Evolutionary conservation across 2,113 vertebrate genomes (phyloP).

Genomic region (Empidonax alnorum): DNA sequence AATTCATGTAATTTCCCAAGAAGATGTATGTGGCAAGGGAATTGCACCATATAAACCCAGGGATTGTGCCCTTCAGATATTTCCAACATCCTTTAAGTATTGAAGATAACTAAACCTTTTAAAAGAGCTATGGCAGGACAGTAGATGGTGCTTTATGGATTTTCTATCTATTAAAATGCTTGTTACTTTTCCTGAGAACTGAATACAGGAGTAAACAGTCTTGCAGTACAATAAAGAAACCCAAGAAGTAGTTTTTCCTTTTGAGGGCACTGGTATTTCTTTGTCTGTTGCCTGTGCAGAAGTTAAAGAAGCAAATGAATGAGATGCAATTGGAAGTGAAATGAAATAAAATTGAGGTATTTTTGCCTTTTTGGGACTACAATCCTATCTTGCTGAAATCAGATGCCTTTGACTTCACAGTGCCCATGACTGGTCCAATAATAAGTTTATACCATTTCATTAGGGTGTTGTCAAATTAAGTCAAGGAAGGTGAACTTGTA

Average conservation of each 20-base stretch:
- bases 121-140: background rate
- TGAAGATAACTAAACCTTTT: background rate
- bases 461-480: constrained; percentile 11
- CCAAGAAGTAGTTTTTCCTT: background rate
- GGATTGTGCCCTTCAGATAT: background rate
- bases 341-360: background rate
- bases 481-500: background rate
- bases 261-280: background rate
- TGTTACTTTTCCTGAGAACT: background rate
- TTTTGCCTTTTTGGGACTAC: background rate
- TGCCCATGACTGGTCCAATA: background rate
- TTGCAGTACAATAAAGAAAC: background rate
- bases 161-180: background rate
- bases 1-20: background rate
- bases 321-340: background rate
- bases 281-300: background rate
- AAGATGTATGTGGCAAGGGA: background rate
- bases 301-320: background rate
- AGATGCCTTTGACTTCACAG: background rate
- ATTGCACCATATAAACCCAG: background rate
- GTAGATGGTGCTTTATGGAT: background rate
- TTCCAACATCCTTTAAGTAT: background rate
- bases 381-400: background rate
- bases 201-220: background rate
- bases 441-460: constrained; percentile 1